These are phyloP conservation scores for Eupithecia vulgata DNA, from an alignment of 2,888 invertebrate genomes.

Conservation along the genomic window DNA sequence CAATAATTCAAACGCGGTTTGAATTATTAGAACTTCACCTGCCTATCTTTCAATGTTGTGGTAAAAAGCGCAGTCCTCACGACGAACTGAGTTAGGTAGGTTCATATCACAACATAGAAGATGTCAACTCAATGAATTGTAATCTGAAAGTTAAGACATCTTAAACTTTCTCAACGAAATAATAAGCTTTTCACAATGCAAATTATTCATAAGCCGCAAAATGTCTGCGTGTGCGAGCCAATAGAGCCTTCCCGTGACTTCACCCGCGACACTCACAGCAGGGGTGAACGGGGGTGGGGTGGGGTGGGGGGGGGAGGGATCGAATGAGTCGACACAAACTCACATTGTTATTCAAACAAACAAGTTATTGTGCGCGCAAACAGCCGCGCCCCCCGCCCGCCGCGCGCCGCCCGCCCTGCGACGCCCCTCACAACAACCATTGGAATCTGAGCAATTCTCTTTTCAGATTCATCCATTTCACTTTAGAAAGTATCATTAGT, in stretches of 20 bases:
- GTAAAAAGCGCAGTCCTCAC: background rate
- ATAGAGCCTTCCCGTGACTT: conserved; percentile 23
- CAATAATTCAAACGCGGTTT: too few relatives aligned
- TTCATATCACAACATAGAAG: background rate
- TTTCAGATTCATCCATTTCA: conserved; percentile 2
- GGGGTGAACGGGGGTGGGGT: background rate
- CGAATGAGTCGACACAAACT: conserved; percentile 25
- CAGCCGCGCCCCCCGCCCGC: conserved; percentile 1
- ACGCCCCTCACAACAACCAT: background rate
- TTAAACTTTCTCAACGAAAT: conserved; percentile 29
- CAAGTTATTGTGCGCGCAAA: conserved; percentile 26
- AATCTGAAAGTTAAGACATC: too few relatives aligned
- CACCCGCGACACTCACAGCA: background rate
- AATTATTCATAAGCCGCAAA: conserved; percentile 30
- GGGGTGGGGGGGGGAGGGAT: background rate
- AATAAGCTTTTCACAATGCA: conserved; percentile 26
- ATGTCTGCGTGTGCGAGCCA: conserved; percentile 13
- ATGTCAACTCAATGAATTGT: background rate
- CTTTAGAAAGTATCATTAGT: background rate
- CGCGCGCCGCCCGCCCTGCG: background rate
- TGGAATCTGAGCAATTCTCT: conserved; percentile 10
- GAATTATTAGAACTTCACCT: background rate
- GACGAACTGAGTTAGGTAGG: background rate
- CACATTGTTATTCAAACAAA: conserved; percentile 31
- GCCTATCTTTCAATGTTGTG: background rate